phyloP scores from a whole-genome alignment of 1,140 invertebrate genomes.

The Calliphora vicina region DNA sequence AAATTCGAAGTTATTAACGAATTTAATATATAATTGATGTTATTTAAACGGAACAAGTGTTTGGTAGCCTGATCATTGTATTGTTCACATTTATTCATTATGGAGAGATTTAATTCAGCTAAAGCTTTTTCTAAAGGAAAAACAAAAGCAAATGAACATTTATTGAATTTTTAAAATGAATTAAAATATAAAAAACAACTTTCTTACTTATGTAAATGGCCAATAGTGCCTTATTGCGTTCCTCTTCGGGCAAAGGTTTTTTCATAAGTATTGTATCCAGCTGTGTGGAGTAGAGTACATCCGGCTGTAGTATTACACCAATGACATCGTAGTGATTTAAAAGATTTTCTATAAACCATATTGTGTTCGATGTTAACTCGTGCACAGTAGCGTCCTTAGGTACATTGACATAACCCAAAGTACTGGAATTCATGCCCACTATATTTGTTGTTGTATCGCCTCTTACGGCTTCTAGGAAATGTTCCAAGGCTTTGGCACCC shows the following conservation, averaged over 20 bases:
- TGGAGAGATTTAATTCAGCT: constrained; percentile 82
- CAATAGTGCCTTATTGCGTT: constrained; percentile 71
- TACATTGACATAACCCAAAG: constrained; percentile 53
- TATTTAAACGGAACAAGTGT: constrained; percentile 89
- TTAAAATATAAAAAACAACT: background rate
- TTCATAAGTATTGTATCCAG: constrained; percentile 64
- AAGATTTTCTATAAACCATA: constrained; percentile 87
- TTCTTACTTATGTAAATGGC: constrained; percentile 79
- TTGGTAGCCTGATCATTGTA: constrained; percentile 83
- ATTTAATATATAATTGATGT: constrained; percentile 92
- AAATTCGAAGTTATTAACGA: constrained; percentile 84
- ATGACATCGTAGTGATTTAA: constrained; percentile 81
- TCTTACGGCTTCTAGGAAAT: constrained; percentile 90
- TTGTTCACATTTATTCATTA: constrained; percentile 85
- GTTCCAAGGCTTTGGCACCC: constrained; percentile 89
- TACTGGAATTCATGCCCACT: constrained; percentile 57
- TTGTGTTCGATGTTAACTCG: constrained; percentile 91
- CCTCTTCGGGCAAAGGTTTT: constrained; percentile 62
- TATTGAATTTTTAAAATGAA: background rate
- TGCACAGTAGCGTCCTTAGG: constrained; percentile 97
- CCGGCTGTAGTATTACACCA: constrained; percentile 70
- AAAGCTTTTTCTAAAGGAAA: constrained; percentile 79
- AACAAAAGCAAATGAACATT: background rate
- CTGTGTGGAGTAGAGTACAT: constrained; percentile 67
- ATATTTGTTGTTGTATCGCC: constrained; percentile 83